Conservation (phyloP, 2,888 invertebrate genomes). For the Drosophila mulleri region DNA sequence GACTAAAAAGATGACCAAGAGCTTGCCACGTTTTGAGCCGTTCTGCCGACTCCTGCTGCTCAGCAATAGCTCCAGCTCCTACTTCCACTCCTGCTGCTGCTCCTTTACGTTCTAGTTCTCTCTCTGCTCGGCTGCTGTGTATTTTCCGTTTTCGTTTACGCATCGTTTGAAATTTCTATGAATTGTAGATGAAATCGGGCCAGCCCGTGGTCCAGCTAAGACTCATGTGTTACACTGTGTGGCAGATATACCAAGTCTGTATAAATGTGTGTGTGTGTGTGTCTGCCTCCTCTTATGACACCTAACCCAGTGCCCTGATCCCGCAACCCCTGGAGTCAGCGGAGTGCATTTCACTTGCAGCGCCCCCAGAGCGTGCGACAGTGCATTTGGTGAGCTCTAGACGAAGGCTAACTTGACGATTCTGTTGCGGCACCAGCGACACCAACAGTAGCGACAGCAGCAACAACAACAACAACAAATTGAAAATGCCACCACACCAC, state of each 20-base stretch:
- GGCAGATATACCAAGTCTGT: constrained; percentile 35
- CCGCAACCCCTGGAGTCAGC: constrained; percentile 54
- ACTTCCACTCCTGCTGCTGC: neutral
- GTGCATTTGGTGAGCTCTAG: constrained; percentile 78
- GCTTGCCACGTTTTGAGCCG: constrained; percentile 27
- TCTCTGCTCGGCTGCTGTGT: constrained; percentile 45
- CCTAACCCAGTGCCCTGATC: constrained; percentile 36
- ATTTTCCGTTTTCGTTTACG: constrained; percentile 82
- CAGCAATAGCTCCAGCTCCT: neutral
- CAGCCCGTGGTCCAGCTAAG: constrained; percentile 71
- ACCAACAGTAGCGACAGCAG: constrained; percentile 34
- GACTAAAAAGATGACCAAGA: constrained; percentile 42
- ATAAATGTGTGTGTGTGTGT: constrained; percentile 3
- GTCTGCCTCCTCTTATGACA: constrained; percentile 19
- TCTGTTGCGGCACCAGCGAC: constrained; percentile 57
- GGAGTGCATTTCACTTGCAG: constrained; percentile 78
- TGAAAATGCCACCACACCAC: constrained; percentile 29
- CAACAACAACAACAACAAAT: constrained; percentile 42
- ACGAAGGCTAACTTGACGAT: constrained; percentile 80
- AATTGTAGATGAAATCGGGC: constrained; percentile 84
- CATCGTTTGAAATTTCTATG: constrained; percentile 83
- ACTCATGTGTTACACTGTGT: constrained; percentile 73
- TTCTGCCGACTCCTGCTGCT: neutral
- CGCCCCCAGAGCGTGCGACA: constrained; percentile 23
- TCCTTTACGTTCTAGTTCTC: neutral